Evolutionary conservation across 2,113 vertebrate species (phyloP), one percentile per base, ranked within the genome.

Genomic region (Strix aluco): DNA sequence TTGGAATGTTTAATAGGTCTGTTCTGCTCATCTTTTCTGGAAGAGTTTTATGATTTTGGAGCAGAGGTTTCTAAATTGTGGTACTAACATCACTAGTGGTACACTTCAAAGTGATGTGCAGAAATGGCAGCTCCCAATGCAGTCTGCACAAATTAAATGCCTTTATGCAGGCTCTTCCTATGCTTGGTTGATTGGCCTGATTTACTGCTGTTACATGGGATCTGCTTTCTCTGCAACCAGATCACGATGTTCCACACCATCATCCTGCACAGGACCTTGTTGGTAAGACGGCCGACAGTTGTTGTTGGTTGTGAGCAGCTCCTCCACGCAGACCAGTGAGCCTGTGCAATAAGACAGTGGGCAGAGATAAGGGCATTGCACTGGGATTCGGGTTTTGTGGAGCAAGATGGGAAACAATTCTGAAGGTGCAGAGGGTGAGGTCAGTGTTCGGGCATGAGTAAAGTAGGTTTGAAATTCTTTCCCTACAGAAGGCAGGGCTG

Each of bases 381-480:
- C 34, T 23, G 40, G 29, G 36, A 4, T 73, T 34, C 1, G 3
- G 29, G 13, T 3, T 65, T 11, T 74, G 46, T 22, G 57, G 65
- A 52, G 40, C 9, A 32, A 29, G 54, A 2, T 4, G 1, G 36
- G 51, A 36, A 57, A 8, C 0, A 1, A 1, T 34, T 34, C 58
- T 34, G 46, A 38, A 46, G 32, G 25, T 25, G 65, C 30, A 21
- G 55, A 36, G 27, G 25, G 51, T 44, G 70, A 82, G 36, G 12
- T 42, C 7, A 13, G 26, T 2, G 18, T 5, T 23, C 2, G 1
- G 30, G 36, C 16, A 1, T 0, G 2, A 34, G 23, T 2, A 5
- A n/a, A 58, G 13, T 9, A 15, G 16, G 9, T 58, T 25, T 51
- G 47, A 19, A 19, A 29, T 7, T 42, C 38, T 21, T 34, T 47